Evolutionary conservation across 2,113 vertebrate species (phyloP), one percentile per base, ranked within the genome.

Genomic region (Tragelaphus buxtoni): DNA sequence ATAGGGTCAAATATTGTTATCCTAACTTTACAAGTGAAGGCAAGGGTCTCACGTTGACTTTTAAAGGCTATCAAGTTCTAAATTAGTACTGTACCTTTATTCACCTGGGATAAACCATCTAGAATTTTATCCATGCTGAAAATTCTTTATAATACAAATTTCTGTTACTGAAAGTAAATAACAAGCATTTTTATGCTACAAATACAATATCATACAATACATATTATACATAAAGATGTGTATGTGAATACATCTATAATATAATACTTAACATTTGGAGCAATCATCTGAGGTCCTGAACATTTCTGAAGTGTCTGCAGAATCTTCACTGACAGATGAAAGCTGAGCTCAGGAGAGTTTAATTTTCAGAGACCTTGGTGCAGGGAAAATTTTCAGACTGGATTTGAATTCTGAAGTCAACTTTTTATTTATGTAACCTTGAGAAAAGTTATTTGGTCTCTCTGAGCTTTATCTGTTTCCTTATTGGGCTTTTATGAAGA

Each of bases 11-110:
- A 94, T 95, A 85, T 79, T 81, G 80, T 93, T 97, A 88, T 90
- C 94, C 94, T 96, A 95, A 95, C 95, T 92, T 95, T 88, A 53
- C 76, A 28, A 72, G 55, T 90, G 51, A 94, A 97, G 81, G 76
- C 81, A 49, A 79, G 51, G 42, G 65, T 82, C 94, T 96, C 92
- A 24, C 5, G 4, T 81, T 47, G 90, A 93, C 90, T 79, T 77
- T 90, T 92, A 96, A 95, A 97, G 51, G 45, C 55, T 72, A 72
- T 94, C 85, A 58, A 58, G 77, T 88, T 96, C 84, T 65, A 55
- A 96, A 3, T 65, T 90, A 45, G 6, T 53, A 76, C 22, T 51
- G 24, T 11, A 20, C n/a, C 61, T 95, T 93, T 42, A 18, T 49
- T 84, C 22, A 39, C 79, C 6, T 56, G 26, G 65, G 6, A 53